Base-by-base conservation (phyloP, 2,113 vertebrate species). In the Syngnathus floridae region DNA sequence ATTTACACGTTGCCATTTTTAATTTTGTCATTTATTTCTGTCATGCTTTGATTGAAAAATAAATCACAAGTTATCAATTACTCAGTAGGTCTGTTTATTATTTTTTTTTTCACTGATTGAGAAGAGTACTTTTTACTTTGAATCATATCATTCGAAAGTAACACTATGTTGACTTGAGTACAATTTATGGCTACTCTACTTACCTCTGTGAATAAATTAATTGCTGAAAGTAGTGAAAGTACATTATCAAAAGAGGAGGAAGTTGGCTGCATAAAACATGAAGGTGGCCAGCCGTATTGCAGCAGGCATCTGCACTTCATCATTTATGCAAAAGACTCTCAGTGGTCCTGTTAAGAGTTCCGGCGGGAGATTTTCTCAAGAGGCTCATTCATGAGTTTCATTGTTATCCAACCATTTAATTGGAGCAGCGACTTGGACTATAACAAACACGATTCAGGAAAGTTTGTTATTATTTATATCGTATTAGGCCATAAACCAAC, bases 241-340 rank as follows among this genome's bases (percentile, higher is more conserved):
- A 48, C 60, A 80, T 73, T 57, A 80, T 66, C 22, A 13, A 26
- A 83, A 48, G 46, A 62, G 51, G 43, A 14, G 73, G 74, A 83
- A 74, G 59, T 77, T 78, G 69, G 70, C 57, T 86, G 79, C 83
- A 76, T 83, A 77, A 86, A 81, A 83, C 76, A 84, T 79, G 66
- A 84, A 80, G 16, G 75, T 48, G 71, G 70, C 43, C 43, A 46
- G 43, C 69, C 78, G 80, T 75, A 78, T 82, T 72, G 46, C 82
- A 86, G 84, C 82, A 78, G 81, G 67, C 71, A 79, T 75, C 78
- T 72, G 69, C 61, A 76, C 65, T 81, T 88, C 83, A 87, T 87
- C 76, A 83, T 72, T 85, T 78, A 89, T 87, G 87, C 70, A 88
- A 64, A 73, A 74, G 70, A 67, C 43, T 65, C 16, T 9, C 62